Evolutionary conservation across 2,113 vertebrate species (phyloP), one percentile per base, ranked within the genome.

Genomic region (Cranoglanis bouderius): DNA sequence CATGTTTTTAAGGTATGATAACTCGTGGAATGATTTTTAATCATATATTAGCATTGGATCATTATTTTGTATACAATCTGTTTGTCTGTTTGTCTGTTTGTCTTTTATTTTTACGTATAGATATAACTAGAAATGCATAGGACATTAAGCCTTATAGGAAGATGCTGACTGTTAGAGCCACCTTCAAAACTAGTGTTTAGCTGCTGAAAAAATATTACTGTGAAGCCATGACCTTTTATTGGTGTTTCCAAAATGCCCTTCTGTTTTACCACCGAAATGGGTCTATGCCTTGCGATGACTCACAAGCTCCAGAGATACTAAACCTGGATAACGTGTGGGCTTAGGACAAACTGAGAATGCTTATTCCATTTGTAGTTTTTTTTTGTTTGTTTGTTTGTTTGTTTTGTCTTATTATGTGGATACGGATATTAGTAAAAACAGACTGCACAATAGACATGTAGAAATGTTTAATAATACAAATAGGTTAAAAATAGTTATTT

Each of bases 261-360:
- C 19, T 19, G 32, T 67, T 57, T 70, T 70, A 77, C 78, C 55
- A 65, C 81, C 67, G 19, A 72, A 43, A 78, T 53, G 32, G 16
- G 6, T 16, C 6, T 57, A 5, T 83, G 29, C 59, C 43, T 18
- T 82, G 63, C 53, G 35, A 32, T 90, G 89, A 90, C 55, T 90
- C 84, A 90, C 46, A 32, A 6, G 9, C 80, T 85, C 83, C 75
- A 83, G 26, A 75, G 53, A 72, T 10, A 87, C 9, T 3, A 75
- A 65, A 86, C 29, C 57, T 63, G 57, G 84, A 88, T 90, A 61
- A 57, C 19, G 32, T 4, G 77, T 87, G 32, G 78, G 88, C 67
- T 65, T 78, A 80, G 43, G 72, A 87, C 70, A 84, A 46, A 70
- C 59, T 87, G 81, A 90, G 85, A 90, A 84, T 67, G 26, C 53